Evolutionary conservation across 2,113 vertebrate species (phyloP), one percentile per base, ranked within the genome.

Genomic region (Casuarius casuarius): DNA sequence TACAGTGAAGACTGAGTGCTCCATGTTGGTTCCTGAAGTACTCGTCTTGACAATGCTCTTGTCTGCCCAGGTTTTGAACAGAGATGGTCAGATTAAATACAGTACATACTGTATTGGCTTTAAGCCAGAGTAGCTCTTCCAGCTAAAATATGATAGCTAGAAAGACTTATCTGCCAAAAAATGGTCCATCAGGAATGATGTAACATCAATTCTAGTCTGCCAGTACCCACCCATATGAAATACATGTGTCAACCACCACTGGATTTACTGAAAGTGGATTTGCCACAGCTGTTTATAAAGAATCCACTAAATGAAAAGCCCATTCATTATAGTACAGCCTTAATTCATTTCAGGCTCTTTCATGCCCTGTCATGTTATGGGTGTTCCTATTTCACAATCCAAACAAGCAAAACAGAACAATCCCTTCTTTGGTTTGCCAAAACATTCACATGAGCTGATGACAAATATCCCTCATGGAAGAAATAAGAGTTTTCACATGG

Each of bases 331-430:
- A 97, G 79, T 35, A 68, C 84, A 96, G 80, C 16, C 48, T 56
- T 94, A 96, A 97, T 84, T 94, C 59, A 84, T 88, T 70, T 77
- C 70, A 83, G 71, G 49, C 84, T 94, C 88, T 77, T 96, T 95
- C 95, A 89, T 96, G 80, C 72, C 92, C 52, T 58, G 61, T 90
- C 95, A 84, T 90, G 92, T 96, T 97, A 89, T 13, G 33, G 66
- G 51, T 87, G 83, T 89, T 94, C 87, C 81, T 92, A 84, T 97
- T 98, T 97, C 95, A 93, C 94, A 97, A 95, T 92, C 68, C 61
- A 77, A 89, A 35, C 49, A 86, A 96, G 92, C 84, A 96, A 96
- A 98, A 96, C 28, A 92, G 78, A 92, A 91, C 80, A 96, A 89
- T 95, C 92, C 86, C 94, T 83, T 78, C 97, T 97, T 96, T 94